These are phyloP conservation scores for Andrena fulva DNA, from an alignment of 2,888 invertebrate genomes.

Conservation along the genomic window DNA sequence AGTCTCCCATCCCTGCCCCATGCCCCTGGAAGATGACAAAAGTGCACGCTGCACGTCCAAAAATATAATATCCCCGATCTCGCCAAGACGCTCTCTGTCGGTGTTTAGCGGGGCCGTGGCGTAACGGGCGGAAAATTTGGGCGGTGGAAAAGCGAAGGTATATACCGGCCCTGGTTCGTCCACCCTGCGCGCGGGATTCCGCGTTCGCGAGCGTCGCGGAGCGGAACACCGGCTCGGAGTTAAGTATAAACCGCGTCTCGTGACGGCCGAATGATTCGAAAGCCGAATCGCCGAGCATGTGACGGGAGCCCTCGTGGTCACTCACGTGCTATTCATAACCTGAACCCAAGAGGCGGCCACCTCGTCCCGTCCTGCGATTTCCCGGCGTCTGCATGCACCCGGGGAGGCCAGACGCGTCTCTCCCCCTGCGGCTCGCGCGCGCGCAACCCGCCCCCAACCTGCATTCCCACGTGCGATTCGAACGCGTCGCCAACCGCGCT, in stretches of 20 bases:
- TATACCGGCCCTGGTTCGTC: slow-evolving; percentile 17
- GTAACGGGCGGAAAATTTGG: slow-evolving; percentile 2
- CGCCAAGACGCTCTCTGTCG: not conserved
- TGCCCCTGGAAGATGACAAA: no score
- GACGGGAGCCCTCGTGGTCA: slow-evolving; percentile 79
- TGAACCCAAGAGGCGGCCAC: slow-evolving; percentile 53
- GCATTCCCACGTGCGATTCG: slow-evolving; percentile 38
- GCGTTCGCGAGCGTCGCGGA: slow-evolving; percentile 42
- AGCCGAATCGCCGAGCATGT: slow-evolving; percentile 69
- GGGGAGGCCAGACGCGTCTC: not conserved
- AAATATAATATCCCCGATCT: not conserved
- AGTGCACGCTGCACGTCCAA: not conserved
- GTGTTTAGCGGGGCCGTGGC: not conserved
- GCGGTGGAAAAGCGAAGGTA: not conserved
- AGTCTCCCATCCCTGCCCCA: no score
- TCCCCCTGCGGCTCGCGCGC: slow-evolving; percentile 7
- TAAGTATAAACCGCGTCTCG: slow-evolving; percentile 74
- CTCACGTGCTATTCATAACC: slow-evolving; percentile 83
- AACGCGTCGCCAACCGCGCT: slow-evolving; percentile 1
- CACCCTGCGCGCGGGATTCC: slow-evolving; percentile 25
- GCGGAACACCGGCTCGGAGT: slow-evolving; percentile 46
- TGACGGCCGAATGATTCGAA: slow-evolving; percentile 69
- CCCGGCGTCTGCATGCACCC: not conserved
- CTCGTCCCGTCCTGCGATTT: slow-evolving; percentile 47
- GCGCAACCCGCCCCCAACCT: not conserved